These are phyloP conservation scores for Chroicocephalus ridibundus DNA, from an alignment of 2,113 vertebrate genomes.

Conservation along the genomic window DNA sequence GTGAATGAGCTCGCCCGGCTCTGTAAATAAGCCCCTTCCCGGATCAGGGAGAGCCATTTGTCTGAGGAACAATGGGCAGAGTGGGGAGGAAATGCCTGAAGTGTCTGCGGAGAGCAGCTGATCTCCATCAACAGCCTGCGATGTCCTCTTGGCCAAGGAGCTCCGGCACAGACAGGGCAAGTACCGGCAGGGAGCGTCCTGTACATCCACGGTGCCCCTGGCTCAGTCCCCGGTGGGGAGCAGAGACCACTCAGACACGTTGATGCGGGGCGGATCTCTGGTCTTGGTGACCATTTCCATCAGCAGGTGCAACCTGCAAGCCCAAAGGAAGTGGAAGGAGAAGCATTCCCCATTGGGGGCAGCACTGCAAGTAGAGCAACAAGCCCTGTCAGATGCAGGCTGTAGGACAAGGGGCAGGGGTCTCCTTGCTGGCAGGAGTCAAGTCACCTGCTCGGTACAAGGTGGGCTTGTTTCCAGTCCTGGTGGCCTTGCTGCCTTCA, in stretches of 20 bases:
- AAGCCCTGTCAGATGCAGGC: background rate
- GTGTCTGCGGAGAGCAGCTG: background rate
- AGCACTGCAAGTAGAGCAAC: background rate
- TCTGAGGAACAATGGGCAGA: constrained; percentile 16
- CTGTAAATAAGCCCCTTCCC: background rate
- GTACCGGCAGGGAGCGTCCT: background rate
- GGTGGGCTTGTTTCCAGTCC: background rate
- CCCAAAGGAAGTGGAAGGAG: accelerated
- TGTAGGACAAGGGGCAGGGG: background rate
- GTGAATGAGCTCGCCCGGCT: background rate
- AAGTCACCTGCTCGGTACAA: background rate
- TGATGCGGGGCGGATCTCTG: background rate
- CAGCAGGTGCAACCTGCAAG: background rate
- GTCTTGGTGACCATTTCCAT: background rate
- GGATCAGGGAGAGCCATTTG: background rate
- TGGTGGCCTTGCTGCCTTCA: background rate
- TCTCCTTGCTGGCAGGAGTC: background rate
- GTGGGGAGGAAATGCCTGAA: constrained; percentile 4
- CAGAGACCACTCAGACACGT: background rate
- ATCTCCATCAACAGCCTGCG: background rate
- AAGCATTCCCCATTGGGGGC: background rate
- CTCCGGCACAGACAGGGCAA: background rate
- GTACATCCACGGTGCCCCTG: background rate
- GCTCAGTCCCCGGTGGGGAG: background rate
- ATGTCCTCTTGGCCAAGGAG: background rate